Conservation (phyloP, 1,140 invertebrate genomes). For the Cotesia chilonis region DNA sequence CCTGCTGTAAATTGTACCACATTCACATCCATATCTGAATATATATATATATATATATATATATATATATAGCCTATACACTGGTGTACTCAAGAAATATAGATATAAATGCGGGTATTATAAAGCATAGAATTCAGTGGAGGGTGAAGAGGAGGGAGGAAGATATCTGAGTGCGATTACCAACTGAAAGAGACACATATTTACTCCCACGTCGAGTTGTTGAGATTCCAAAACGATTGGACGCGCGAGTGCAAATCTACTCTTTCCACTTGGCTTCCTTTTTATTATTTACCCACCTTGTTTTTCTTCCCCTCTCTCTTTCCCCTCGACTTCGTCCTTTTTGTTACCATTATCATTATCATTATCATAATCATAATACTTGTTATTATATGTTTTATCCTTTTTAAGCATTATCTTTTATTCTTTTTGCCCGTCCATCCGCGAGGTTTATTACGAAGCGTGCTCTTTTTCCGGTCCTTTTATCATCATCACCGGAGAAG, state of each 20-base stretch:
- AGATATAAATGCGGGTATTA: no score
- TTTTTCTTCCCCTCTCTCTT: neutral
- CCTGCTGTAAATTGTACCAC: neutral
- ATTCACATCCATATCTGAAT: neutral
- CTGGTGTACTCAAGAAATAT: neutral
- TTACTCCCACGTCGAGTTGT: slow-evolving; percentile 22
- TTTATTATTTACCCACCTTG: neutral
- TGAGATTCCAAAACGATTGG: slow-evolving; percentile 18
- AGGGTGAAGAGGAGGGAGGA: neutral
- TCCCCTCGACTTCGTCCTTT: neutral
- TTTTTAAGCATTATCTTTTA: neutral
- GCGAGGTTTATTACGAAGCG: slow-evolving; percentile 40
- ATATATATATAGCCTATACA: neutral
- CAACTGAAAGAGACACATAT: slow-evolving; percentile 34
- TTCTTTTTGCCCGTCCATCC: slow-evolving; percentile 11
- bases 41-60: neutral
- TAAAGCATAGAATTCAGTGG: neutral
- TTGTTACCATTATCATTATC: slow-evolving; percentile 1
- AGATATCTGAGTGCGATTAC: slow-evolving; percentile 35
- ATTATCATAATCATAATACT: neutral
- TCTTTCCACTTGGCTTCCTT: neutral
- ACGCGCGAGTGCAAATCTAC: slow-evolving; percentile 23
- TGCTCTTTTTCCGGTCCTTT: slow-evolving; percentile 48
- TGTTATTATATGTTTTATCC: no score
- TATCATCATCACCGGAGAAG: slow-evolving; percentile 1